Evolutionary conservation across 2,888 invertebrate genomes (phyloP), one percentile per base, ranked within the genome.

Genomic region (Platypus cylindrus): DNA sequence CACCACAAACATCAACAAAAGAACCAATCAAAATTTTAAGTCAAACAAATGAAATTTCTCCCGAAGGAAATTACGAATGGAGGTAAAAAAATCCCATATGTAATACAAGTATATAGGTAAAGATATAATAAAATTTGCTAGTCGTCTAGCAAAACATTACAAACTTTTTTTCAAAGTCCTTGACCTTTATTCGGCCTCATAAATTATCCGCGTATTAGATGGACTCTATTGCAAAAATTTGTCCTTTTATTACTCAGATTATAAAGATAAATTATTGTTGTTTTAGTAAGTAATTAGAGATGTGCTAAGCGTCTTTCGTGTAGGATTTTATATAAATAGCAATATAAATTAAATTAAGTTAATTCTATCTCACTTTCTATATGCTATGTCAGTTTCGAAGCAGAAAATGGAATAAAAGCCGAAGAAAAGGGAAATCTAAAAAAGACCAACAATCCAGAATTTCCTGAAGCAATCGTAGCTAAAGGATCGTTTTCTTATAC

Each of bases 321-420:
- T 9, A 20, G 20, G 20, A 20, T n/a, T n/a, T n/a, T n/a, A n/a
- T n/a, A n/a, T n/a, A n/a, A n/a, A n/a, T n/a, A n/a, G n/a, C n/a
- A n/a, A n/a, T n/a, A n/a, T n/a, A n/a, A n/a, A n/a, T n/a, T n/a
- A n/a, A n/a, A n/a, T n/a, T n/a, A n/a, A n/a, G n/a, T n/a, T n/a
- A n/a, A n/a, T n/a, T n/a, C n/a, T n/a, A n/a, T n/a, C n/a, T n/a
- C n/a, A n/a, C n/a, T n/a, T n/a, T n/a, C n/a, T n/a, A n/a, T n/a
- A n/a, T n/a, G n/a, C n/a, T 18, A 13, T 63, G 63, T 27, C 57
- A 84, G 84, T 55, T 84, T 74, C 53, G 83, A 84, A 64, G 76
- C 83, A 13, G 82, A 78, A 38, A 84, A 84, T 53, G 82, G 82
- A 37, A 84, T 84, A 37, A 78, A 82, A 55, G 81, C 78, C 1